phyloP scores from a whole-genome alignment of 2,888 invertebrate genomes.

The Synergus gifuensis region DNA sequence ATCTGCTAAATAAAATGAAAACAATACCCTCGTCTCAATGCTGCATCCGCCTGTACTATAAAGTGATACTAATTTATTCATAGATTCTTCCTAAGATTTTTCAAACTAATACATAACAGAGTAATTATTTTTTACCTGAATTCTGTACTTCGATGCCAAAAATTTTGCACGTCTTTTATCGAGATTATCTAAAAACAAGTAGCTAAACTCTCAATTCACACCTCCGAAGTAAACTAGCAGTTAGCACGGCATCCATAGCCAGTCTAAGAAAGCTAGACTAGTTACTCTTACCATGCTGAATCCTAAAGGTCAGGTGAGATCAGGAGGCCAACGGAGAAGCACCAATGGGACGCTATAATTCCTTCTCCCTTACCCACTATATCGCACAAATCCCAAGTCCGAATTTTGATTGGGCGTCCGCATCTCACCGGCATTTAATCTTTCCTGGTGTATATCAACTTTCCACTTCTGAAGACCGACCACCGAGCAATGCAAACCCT shows the following conservation, averaged over 20 bases:
- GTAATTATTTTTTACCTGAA: not conserved
- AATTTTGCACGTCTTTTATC: not conserved
- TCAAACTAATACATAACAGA: too few species aligned
- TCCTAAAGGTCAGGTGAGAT: constrained; percentile 67
- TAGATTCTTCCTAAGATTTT: too few species aligned
- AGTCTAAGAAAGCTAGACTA: constrained; percentile 60
- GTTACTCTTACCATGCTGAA: constrained; percentile 62
- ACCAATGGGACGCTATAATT: constrained; percentile 56
- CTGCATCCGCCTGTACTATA: not conserved
- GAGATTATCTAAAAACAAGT: constrained; percentile 10
- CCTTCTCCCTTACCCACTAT: constrained; percentile 27
- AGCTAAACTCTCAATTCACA: constrained; percentile 5
- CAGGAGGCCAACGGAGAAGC: constrained; percentile 69
- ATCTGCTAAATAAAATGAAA: not conserved
- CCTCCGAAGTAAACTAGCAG: not conserved
- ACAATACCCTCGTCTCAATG: not conserved
- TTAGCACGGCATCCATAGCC: constrained; percentile 38
- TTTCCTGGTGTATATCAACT: not conserved
- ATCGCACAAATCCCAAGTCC: not conserved
- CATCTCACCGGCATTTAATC: not conserved
- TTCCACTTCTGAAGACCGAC: constrained; percentile 1
- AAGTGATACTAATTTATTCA: not conserved
- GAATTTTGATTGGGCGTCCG: constrained; percentile 22
- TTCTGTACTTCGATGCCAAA: not conserved
- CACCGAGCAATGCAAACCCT: not conserved